Evolutionary conservation across 2,797 vertebrate genomes (phyloP).

Genomic region (Tokudaia muenninki): DNA sequence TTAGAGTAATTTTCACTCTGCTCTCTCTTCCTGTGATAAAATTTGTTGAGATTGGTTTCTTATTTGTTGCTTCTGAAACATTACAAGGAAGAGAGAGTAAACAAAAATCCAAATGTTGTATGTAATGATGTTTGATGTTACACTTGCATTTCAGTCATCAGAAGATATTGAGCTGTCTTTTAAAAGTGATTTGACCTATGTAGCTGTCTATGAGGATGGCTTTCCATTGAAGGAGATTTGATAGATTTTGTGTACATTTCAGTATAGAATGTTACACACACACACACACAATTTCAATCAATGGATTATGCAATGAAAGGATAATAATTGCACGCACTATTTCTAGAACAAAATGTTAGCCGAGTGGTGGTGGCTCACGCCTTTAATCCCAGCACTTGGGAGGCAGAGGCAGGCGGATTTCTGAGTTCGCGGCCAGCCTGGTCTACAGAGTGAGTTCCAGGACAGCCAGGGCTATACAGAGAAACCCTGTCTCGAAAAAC

Average conservation of each 20-base stretch:
- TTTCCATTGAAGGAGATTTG: conserved; percentile 23
- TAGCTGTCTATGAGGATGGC: not conserved
- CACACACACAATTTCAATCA: conserved; percentile 5
- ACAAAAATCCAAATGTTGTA: not conserved
- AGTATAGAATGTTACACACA: not conserved
- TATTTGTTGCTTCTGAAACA: not conserved
- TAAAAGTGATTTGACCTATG: conserved; percentile 1
- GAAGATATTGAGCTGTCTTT: not conserved
- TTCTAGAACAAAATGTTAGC: not conserved
- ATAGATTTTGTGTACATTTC: not conserved
- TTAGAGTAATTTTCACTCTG: not conserved
- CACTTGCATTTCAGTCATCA: not conserved
- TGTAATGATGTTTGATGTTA: not conserved
- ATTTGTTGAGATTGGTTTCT: not conserved
- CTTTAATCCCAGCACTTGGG: no score
- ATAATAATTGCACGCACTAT: not conserved
- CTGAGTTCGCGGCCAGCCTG: no score
- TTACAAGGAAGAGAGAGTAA: not conserved
- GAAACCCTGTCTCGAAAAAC: no score
- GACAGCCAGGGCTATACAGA: no score
- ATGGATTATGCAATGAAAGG: not conserved
- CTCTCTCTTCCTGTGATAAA: not conserved
- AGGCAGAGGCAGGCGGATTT: no score
- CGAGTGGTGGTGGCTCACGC: no score
- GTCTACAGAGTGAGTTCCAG: no score